phyloP scores from a whole-genome alignment of 1,140 invertebrate genomes.

The Drosophila pseudoobscura region DNA sequence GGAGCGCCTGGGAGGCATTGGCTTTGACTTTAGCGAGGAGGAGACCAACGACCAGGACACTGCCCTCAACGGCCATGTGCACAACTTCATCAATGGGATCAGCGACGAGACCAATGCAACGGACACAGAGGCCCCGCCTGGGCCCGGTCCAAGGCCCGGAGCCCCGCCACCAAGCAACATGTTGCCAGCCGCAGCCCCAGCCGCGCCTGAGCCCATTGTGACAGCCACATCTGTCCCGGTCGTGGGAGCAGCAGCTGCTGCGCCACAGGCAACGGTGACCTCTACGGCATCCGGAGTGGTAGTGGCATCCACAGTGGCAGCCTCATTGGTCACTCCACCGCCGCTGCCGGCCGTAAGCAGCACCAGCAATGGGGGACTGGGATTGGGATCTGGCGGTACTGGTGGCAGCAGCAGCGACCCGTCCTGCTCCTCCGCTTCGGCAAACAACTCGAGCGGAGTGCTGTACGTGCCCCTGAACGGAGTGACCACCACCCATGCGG shows the following conservation, averaged over 20 bases:
- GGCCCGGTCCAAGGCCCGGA: conserved; percentile 3
- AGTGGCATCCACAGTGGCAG: no score
- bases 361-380: conserved; percentile 23
- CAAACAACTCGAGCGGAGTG: conserved; percentile 30
- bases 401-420: conserved; percentile 8
- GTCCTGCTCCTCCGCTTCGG: not conserved
- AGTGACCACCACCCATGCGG: conserved; percentile 58
- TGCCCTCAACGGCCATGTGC: conserved; percentile 74
- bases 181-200: not conserved
- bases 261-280: not conserved
- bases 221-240: not conserved
- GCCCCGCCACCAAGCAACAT: not conserved
- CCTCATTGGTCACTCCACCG: not conserved
- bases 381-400: no score
- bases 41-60: conserved; percentile 68
- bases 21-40: conserved; percentile 71
- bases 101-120: conserved; percentile 49
- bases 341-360: not conserved
- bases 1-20: conserved; percentile 45
- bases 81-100: conserved; percentile 82
- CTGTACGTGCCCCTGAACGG: conserved; percentile 65
- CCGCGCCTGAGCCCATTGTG: not conserved
- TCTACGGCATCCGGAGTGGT: no score
- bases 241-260: not conserved
- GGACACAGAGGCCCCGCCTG: conserved; percentile 28